Evolutionary conservation across 1,140 invertebrate genomes (phyloP).

Genomic region (Pachyrhynchus sulphureomaculatus): DNA sequence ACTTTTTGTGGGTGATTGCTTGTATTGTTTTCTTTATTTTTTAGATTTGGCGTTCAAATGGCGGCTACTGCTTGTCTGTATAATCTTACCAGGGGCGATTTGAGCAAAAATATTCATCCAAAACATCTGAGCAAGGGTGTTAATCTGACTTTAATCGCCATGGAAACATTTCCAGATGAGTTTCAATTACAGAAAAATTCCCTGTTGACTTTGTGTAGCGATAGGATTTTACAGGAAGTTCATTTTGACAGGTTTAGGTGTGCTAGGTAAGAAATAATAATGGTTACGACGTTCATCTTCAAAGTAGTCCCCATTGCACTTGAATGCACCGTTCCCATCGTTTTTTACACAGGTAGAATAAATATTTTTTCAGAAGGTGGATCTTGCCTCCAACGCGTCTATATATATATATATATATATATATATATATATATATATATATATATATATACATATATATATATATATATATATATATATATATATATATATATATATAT

Average conservation of each 20-base stretch:
- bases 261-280: slow-evolving; percentile 58
- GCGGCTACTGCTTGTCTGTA: slow-evolving; percentile 81
- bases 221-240: slow-evolving; percentile 76
- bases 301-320: too few relatives aligned
- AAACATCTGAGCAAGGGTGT: slow-evolving; percentile 67
- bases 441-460: too few relatives aligned
- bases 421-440: too few relatives aligned
- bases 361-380: too few relatives aligned
- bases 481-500: too few relatives aligned
- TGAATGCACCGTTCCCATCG: too few relatives aligned
- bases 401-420: too few relatives aligned
- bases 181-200: slow-evolving; percentile 76
- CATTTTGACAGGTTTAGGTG: slow-evolving; percentile 73
- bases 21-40: too few relatives aligned
- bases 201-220: slow-evolving; percentile 74
- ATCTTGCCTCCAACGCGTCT: not conserved
- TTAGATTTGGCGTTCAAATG: slow-evolving; percentile 69
- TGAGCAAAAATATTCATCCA: slow-evolving; percentile 69
- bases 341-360: too few relatives aligned
- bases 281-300: too few relatives aligned
- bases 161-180: slow-evolving; percentile 69
- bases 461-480: too few relatives aligned
- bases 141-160: slow-evolving; percentile 65
- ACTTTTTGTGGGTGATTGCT: too few relatives aligned
- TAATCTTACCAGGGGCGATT: slow-evolving; percentile 72